Evolutionary conservation across 2,888 invertebrate species (phyloP).

Genomic region (Parnassius glacialis): DNA sequence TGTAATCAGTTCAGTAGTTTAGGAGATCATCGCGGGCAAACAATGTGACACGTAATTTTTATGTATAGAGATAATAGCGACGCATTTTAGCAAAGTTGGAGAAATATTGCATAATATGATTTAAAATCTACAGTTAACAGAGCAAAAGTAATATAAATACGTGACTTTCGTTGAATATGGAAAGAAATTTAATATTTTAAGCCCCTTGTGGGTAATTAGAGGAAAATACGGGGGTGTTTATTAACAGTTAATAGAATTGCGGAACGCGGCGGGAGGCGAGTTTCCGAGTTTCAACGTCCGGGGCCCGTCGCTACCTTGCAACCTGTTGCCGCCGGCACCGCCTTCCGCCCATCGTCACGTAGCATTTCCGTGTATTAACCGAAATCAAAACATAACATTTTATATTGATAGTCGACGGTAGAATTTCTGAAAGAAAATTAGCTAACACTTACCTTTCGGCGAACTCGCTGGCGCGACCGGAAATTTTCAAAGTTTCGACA

Average conservation of each 20-base stretch:
- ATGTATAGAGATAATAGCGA: not conserved
- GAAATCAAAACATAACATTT: conserved; percentile 15
- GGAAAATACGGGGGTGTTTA: conserved; percentile 59
- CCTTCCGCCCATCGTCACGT: conserved; percentile 73
- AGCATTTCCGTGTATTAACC: conserved; percentile 30
- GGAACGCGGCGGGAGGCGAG: conserved; percentile 52
- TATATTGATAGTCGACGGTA: not conserved
- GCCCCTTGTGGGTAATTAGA: conserved; percentile 60
- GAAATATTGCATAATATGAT: not conserved
- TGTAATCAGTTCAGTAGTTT: too few relatives aligned
- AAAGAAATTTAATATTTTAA: conserved; percentile 60
- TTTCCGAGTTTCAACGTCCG: conserved; percentile 43
- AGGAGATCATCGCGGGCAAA: too few relatives aligned
- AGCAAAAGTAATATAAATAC: conserved; percentile 32
- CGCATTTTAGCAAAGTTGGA: not conserved
- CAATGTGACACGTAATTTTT: too few relatives aligned
- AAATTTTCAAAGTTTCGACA: conserved; percentile 39
- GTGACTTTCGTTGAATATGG: conserved; percentile 15
- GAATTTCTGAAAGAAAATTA: conserved; percentile 30
- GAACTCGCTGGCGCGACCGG: conserved; percentile 26
- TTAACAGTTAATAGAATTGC: conserved; percentile 68
- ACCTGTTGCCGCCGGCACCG: conserved; percentile 78
- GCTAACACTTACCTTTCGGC: conserved; percentile 40
- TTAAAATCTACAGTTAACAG: conserved; percentile 34
- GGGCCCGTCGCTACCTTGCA: conserved; percentile 48